These are phyloP conservation scores for Bucorvus abyssinicus DNA, from an alignment of 2,797 vertebrate genomes.

Conservation along the genomic window DNA sequence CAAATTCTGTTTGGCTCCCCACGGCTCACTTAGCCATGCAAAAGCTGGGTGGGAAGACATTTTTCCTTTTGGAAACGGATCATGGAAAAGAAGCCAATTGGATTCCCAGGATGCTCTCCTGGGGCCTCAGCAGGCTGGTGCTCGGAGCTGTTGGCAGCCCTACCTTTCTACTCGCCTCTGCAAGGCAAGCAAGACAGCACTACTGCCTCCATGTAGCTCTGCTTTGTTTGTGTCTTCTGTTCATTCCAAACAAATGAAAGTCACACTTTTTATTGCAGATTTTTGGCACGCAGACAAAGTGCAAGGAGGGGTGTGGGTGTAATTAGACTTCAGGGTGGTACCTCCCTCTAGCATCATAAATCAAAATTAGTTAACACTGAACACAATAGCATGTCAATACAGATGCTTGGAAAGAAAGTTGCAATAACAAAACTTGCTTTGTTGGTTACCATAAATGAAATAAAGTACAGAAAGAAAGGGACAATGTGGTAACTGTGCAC, in stretches of 20 bases:
- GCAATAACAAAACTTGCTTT: neutral
- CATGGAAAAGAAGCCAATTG: neutral
- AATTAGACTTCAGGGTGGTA: neutral
- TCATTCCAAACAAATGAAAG: neutral
- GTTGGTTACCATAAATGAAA: neutral
- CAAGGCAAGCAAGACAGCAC: neutral
- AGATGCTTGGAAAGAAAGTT: neutral
- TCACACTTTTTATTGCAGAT: neutral
- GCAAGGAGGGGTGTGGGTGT: neutral
- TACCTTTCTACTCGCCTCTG: neutral
- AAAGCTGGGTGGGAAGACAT: neutral
- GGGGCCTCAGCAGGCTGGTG: neutral
- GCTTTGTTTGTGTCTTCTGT: neutral
- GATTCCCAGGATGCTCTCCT: neutral
- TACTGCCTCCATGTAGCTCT: neutral
- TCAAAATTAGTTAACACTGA: neutral
- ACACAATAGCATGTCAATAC: neutral
- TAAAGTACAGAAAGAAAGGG: neutral
- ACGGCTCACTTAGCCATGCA: neutral
- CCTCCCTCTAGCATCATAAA: neutral
- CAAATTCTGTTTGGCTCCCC: neutral
- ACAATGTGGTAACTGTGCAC: neutral
- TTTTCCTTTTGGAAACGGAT: conserved; percentile 1
- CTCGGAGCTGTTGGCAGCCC: neutral
- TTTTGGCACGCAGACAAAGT: neutral